These are phyloP conservation scores for Andrena fulva DNA, from an alignment of 2,888 invertebrate genomes.

Conservation along the genomic window DNA sequence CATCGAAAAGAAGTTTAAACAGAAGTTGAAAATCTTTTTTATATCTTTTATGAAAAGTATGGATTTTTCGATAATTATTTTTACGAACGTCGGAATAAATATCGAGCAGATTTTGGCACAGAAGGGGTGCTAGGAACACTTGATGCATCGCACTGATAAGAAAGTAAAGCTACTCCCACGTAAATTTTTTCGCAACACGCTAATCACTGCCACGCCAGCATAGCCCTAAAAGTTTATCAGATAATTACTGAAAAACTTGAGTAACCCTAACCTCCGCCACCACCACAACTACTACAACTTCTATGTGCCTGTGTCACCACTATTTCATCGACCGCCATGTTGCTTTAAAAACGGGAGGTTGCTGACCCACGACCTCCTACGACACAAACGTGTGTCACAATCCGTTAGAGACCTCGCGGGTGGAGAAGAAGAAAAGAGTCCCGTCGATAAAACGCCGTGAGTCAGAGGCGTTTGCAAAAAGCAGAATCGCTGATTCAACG, in stretches of 20 bases:
- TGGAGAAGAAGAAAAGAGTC: slow-evolving; percentile 18
- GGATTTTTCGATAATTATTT: no score
- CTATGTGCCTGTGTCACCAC: background rate
- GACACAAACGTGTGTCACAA: slow-evolving; percentile 35
- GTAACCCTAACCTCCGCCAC: background rate
- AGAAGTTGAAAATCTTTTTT: no score
- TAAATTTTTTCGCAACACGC: background rate
- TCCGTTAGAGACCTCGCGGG: slow-evolving; percentile 21
- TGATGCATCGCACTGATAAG: background rate
- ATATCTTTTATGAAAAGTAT: no score
- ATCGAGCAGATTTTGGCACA: background rate
- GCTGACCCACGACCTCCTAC: slow-evolving; percentile 36
- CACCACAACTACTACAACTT: background rate
- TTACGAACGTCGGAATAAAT: background rate
- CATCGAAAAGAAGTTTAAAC: no score
- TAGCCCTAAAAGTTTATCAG: background rate
- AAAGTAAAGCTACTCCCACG: background rate
- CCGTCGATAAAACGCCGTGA: slow-evolving; percentile 62
- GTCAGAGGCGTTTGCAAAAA: slow-evolving; percentile 60
- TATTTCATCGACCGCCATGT: background rate
- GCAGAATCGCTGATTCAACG: slow-evolving; percentile 77
- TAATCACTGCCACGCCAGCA: background rate
- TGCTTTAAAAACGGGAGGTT: slow-evolving; percentile 21
- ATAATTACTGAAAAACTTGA: background rate
- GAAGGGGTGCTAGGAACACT: background rate